Conservation (phyloP, 2,113 vertebrate genomes). For the Varanus salvator region DNA sequence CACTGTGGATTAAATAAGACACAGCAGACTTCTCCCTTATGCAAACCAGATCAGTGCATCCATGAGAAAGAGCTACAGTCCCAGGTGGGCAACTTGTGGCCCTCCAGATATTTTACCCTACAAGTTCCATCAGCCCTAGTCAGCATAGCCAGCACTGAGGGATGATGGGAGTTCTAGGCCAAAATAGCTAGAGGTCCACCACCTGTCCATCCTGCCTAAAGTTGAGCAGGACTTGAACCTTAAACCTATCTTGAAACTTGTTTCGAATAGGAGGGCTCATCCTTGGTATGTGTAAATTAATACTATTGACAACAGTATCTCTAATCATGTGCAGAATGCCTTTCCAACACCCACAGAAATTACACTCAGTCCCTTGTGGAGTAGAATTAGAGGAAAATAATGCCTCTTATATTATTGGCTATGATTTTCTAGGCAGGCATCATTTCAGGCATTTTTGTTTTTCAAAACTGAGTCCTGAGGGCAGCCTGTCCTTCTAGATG, state of each 20-base stretch:
- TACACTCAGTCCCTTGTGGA: not conserved
- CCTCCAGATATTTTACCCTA: too few species aligned
- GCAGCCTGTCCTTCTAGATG: slow-evolving; percentile 42
- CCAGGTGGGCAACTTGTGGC: too few species aligned
- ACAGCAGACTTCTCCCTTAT: too few species aligned
- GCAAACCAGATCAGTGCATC: too few species aligned
- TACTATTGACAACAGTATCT: not conserved
- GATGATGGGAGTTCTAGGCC: too few species aligned
- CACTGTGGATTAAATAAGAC: too few species aligned
- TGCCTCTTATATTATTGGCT: not conserved
- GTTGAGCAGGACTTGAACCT: too few species aligned
- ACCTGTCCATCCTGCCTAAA: too few species aligned
- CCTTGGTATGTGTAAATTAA: not conserved
- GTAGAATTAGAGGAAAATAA: not conserved
- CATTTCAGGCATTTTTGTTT: not conserved
- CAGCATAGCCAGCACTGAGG: too few species aligned
- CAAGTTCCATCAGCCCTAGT: too few species aligned
- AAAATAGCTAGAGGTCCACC: too few species aligned
- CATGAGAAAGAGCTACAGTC: too few species aligned
- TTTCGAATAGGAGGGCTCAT: not conserved
- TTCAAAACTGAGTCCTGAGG: not conserved
- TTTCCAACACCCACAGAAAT: not conserved
- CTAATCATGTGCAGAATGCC: not conserved
- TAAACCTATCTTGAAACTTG: not conserved
- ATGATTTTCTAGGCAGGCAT: not conserved